Conservation (phyloP, 2,797 vertebrate genomes). For the Halcyon smyrnensis region DNA sequence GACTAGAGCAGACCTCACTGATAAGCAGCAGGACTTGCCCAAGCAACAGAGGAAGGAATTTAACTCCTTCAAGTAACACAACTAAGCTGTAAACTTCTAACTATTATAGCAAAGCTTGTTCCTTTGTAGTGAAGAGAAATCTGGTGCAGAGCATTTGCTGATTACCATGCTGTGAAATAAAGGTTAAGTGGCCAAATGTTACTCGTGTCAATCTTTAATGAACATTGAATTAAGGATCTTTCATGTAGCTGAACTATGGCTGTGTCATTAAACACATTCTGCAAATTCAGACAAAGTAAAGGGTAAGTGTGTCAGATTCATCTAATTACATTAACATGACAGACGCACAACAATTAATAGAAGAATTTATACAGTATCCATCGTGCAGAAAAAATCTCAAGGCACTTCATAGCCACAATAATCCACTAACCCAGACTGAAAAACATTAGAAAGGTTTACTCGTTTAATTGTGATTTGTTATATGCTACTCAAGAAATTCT, state of each 20-base stretch:
- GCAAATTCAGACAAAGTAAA: background rate
- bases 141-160: background rate
- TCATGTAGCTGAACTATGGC: background rate
- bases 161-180: background rate
- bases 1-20: background rate
- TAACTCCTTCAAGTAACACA: background rate
- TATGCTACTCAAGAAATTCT: background rate
- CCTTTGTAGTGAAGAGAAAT: background rate
- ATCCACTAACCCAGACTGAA: background rate
- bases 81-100: background rate
- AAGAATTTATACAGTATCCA: background rate
- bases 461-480: background rate
- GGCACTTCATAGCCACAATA: background rate
- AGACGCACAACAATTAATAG: background rate
- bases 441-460: background rate
- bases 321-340: background rate
- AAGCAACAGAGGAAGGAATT: background rate
- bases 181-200: background rate
- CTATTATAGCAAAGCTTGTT: background rate
- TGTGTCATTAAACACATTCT: background rate
- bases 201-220: background rate
- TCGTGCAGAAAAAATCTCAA: background rate
- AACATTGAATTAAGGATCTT: slow-evolving; percentile 17
- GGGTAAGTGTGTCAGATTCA: background rate
- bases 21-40: background rate